These are phyloP conservation scores for Leuciscus waleckii DNA, from an alignment of 2,797 vertebrate genomes.

Conservation along the genomic window DNA sequence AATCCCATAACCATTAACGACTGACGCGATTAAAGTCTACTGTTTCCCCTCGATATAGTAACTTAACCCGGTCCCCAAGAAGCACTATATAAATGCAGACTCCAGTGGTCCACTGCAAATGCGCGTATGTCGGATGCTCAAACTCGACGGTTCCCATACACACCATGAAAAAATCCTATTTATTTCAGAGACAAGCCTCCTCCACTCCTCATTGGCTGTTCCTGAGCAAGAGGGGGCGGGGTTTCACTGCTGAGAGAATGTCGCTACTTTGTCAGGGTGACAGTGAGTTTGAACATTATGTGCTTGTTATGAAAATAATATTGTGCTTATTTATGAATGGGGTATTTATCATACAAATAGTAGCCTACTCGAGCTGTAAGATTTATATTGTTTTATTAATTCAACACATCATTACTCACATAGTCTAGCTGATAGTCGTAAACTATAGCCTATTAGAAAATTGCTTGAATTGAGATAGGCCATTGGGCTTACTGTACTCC, in stretches of 20 bases:
- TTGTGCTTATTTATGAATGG: conserved; percentile 17
- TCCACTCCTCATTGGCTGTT: conserved; percentile 74
- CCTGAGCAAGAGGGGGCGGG: conserved; percentile 61
- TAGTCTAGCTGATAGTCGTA: neutral
- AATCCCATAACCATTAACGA: conserved; percentile 46
- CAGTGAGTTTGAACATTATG: conserved; percentile 1
- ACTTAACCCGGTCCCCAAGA: conserved; percentile 26
- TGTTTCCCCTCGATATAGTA: neutral
- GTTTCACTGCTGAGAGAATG: neutral
- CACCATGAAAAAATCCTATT: conserved; percentile 69
- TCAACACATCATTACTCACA: too few relatives aligned
- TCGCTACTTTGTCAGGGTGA: conserved; percentile 21
- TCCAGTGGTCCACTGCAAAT: conserved; percentile 20
- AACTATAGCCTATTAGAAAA: too few relatives aligned
- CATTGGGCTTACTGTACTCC: neutral
- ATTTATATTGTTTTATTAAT: neutral
- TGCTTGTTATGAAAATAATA: conserved; percentile 22
- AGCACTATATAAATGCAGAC: conserved; percentile 7
- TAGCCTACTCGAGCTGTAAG: neutral
- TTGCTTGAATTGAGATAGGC: neutral
- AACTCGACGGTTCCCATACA: conserved; percentile 47
- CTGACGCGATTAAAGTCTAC: conserved; percentile 19
- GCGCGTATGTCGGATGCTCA: conserved; percentile 48
- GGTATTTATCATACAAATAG: neutral
- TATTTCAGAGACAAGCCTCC: conserved; percentile 73